Conservation (phyloP, 1,140 invertebrate species). For the Choristoneura fumiferana region DNA sequence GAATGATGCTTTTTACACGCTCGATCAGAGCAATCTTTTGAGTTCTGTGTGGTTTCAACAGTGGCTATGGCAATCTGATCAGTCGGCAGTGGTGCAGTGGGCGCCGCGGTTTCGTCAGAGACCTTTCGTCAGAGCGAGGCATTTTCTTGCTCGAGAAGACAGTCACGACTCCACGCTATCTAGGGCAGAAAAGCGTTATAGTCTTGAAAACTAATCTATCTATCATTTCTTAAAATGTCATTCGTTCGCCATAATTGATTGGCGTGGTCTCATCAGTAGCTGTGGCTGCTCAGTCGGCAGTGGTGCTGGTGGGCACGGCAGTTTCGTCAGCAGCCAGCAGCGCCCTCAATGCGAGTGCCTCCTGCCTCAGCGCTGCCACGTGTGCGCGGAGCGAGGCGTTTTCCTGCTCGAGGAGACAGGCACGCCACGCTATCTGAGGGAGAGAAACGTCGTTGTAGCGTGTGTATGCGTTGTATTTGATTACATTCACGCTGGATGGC, state of each 20-base stretch:
- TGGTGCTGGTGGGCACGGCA: constrained; percentile 48
- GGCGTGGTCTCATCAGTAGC: neutral
- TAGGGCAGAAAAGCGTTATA: too few species aligned
- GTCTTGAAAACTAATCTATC: too few species aligned
- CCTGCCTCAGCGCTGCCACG: constrained; percentile 88
- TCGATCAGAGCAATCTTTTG: too few species aligned
- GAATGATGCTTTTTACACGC: too few species aligned
- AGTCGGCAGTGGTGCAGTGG: neutral
- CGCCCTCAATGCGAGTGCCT: constrained; percentile 85
- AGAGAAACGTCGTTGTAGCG: neutral
- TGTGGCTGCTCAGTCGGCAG: constrained; percentile 38
- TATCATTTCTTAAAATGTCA: too few species aligned
- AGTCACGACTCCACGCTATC: too few species aligned
- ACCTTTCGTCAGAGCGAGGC: neutral
- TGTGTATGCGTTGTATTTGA: neutral
- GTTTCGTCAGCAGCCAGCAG: constrained; percentile 73
- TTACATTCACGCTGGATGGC: neutral
- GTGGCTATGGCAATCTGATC: neutral
- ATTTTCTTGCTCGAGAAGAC: too few species aligned
- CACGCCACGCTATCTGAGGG: constrained; percentile 86
- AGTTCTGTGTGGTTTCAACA: too few species aligned
- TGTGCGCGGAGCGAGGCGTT: constrained; percentile 91
- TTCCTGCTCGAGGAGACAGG: constrained; percentile 90
- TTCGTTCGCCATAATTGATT: too few species aligned
- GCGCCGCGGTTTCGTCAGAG: neutral